These are phyloP conservation scores for Nymphalis io DNA, from an alignment of 1,140 invertebrate genomes.

Conservation along the genomic window DNA sequence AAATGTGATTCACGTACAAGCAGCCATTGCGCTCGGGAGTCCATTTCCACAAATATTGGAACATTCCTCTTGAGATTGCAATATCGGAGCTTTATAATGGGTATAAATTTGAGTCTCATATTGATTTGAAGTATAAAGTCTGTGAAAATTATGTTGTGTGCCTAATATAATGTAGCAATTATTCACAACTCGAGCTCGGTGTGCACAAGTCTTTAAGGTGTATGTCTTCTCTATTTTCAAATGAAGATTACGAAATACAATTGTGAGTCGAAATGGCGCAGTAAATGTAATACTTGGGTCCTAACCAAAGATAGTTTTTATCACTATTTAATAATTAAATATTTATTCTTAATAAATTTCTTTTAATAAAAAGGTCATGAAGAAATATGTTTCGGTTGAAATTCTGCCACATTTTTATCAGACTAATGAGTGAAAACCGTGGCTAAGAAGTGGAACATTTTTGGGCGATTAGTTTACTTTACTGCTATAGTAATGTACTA, in stretches of 20 bases:
- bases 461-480: no score
- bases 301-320: not conserved
- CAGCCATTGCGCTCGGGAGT: slow-evolving; percentile 36
- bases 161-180: not conserved
- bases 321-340: not conserved
- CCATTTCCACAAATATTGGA: slow-evolving; percentile 43
- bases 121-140: not conserved
- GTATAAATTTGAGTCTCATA: slow-evolving; percentile 3
- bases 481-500: not conserved
- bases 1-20: slow-evolving; percentile 39
- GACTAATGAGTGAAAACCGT: no score
- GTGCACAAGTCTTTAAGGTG: not conserved
- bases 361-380: no score
- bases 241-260: no score
- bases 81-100: slow-evolving; percentile 27
- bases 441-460: no score
- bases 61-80: slow-evolving; percentile 27
- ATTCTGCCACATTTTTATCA: no score
- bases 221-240: not conserved
- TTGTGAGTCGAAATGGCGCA: no score
- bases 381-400: no score
- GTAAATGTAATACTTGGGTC: no score
- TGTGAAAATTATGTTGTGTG: not conserved
- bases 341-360: not conserved
- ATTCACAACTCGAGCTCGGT: not conserved